phyloP scores from a whole-genome alignment of 2,888 invertebrate species.

The Heliconius ismenius region DNA sequence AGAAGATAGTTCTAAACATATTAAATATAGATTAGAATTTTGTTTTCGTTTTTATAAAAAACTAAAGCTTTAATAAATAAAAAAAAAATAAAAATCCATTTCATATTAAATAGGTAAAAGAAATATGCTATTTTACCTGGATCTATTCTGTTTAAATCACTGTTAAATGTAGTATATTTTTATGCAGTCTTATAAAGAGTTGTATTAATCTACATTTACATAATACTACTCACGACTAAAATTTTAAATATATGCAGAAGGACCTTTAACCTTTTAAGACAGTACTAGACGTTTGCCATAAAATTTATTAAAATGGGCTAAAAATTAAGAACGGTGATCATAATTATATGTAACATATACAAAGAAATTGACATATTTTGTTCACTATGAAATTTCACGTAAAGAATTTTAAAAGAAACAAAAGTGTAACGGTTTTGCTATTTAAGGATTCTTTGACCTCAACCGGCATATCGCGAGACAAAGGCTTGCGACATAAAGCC shows the following conservation, averaged over 20 bases:
- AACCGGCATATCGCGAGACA: slow-evolving; percentile 11
- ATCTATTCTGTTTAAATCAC: no score
- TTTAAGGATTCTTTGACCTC: slow-evolving; percentile 33
- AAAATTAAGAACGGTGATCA: background rate
- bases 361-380: background rate
- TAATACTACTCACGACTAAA: no score
- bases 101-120: no score
- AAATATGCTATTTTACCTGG: no score
- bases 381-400: slow-evolving; percentile 10
- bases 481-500: slow-evolving; percentile 20
- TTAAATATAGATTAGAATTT: no score
- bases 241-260: no score
- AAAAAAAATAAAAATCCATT: no score
- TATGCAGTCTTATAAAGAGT: background rate
- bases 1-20: background rate
- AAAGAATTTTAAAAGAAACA: slow-evolving; percentile 5
- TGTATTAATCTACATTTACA: background rate
- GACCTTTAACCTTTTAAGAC: no score
- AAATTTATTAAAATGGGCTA: background rate
- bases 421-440: slow-evolving; percentile 23
- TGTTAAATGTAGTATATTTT: no score
- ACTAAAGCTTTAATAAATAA: no score
- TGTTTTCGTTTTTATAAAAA: no score
- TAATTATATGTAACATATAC: background rate
- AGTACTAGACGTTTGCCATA: no score